Percentiles rank a stretch among this genome's conserved stretches.
phyloP scores from a whole-genome alignment of 2,888 invertebrate genomes.

The Gryllus longicercus region DNA sequence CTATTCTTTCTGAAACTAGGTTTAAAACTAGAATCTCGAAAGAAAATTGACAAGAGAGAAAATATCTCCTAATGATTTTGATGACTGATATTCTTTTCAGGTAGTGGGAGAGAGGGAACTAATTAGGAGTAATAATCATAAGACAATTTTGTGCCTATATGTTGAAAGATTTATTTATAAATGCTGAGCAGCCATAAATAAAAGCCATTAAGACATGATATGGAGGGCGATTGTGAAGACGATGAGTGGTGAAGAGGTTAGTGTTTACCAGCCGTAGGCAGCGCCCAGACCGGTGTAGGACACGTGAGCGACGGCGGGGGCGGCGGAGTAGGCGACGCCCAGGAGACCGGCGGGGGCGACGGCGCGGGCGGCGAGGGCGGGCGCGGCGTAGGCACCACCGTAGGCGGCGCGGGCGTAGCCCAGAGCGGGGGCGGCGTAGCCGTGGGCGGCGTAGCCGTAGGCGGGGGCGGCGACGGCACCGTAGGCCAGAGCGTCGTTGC shows the following conservation, averaged over 20 bases:
- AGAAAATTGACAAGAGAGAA: no score
- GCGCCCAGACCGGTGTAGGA: constrained; percentile 57
- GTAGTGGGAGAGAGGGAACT: no score
- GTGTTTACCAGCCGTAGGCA: constrained; percentile 54
- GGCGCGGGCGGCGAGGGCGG: constrained; percentile 27
- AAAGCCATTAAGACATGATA: not conserved
- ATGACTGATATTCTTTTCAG: no score
- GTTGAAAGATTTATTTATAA: constrained; percentile 20
- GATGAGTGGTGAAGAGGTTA: constrained; percentile 18
- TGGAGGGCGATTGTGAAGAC: constrained; percentile 22
- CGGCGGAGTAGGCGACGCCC: constrained; percentile 60
- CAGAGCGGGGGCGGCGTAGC: constrained; percentile 29
- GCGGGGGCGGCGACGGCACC: constrained; percentile 35
- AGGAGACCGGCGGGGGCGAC: constrained; percentile 45
- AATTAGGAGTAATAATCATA: no score
- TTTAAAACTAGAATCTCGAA: no score
- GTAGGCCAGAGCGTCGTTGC: constrained; percentile 38
- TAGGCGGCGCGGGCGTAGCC: constrained; percentile 36
- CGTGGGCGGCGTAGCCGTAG: constrained; percentile 25
- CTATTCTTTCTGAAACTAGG: no score
- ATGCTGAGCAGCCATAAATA: no score
- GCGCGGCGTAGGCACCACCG: constrained; percentile 36
- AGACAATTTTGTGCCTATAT: constrained; percentile 17
- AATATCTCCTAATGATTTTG: no score
- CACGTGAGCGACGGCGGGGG: constrained; percentile 61